Percentiles rank a stretch among this genome's conserved stretches.
Conservation (phyloP, 2,797 vertebrate species). For the Fistularia tabacaria region DNA sequence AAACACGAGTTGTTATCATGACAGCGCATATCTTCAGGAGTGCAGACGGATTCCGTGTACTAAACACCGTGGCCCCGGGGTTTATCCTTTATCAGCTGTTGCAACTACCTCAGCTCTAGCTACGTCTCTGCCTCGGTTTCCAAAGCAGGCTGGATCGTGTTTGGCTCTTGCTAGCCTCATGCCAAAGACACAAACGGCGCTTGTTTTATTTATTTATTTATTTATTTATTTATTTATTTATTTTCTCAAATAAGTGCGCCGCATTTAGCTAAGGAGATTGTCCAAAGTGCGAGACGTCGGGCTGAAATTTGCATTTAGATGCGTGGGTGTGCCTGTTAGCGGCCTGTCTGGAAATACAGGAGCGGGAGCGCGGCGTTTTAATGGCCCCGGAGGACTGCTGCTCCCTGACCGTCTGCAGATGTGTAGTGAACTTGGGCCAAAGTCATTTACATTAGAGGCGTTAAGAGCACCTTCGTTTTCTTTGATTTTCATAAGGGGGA, state of each 20-base stretch:
- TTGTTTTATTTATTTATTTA: slow-evolving; percentile 2
- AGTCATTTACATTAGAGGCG: slow-evolving; percentile 48
- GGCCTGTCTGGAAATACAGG: slow-evolving; percentile 21
- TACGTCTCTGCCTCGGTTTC: slow-evolving; percentile 14
- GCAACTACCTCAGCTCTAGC: slow-evolving; percentile 15
- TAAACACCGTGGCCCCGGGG: slow-evolving; percentile 38
- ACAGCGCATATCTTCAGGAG: slow-evolving; percentile 28
- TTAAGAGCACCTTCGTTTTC: slow-evolving; percentile 30
- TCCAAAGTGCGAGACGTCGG: slow-evolving; percentile 23
- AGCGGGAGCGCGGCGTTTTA: slow-evolving; percentile 21
- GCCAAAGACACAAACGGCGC: slow-evolving; percentile 26
- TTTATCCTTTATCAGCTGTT: slow-evolving; percentile 44
- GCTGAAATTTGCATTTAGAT: slow-evolving; percentile 54
- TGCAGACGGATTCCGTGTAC: slow-evolving; percentile 31
- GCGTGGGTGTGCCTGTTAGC: slow-evolving; percentile 30
- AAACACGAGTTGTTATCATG: slow-evolving; percentile 47
- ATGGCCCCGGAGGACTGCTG: slow-evolving; percentile 30
- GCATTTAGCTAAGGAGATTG: slow-evolving; percentile 13
- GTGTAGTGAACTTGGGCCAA: slow-evolving; percentile 21
- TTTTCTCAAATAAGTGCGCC: too few relatives aligned
- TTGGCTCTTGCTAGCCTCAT: slow-evolving; percentile 7
- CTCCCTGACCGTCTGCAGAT: slow-evolving; percentile 4
- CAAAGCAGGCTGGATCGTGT: slow-evolving; percentile 29
- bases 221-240: too few relatives aligned
- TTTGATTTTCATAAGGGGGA: slow-evolving; percentile 22